Base-by-base conservation (phyloP, 2,113 vertebrate species). In the Aspiorhynchus laticeps region DNA sequence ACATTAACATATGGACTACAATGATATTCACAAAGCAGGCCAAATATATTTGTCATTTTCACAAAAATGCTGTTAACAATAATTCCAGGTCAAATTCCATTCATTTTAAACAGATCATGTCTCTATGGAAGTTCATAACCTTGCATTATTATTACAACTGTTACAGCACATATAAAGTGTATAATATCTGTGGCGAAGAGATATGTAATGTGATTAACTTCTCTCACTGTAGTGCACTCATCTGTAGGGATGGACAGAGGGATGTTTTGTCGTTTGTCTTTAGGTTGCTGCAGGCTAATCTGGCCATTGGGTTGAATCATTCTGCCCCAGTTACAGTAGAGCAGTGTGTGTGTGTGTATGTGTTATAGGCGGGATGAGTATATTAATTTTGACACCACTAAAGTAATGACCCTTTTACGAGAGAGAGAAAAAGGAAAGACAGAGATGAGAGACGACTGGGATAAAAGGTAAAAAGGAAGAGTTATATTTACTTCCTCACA, bases 271-370 rank as follows among this genome's bases (percentile, higher is more conserved):
- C 83, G 28, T 86, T 86, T 88, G 87, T 87, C 73, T 84, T 85
- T 61, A 69, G 53, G 61, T 71, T 85, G 71, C 80, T 77, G 69
- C 76, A 71, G 88, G 90, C 86, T 84, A 82, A 87, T 82, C 79
- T 91, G 90, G 85, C 83, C 89, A 89, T 90, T 92, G 92, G 89
- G 89, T 90, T 91, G 90, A 91, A 95, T 94, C 93, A 95, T 94
- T 95, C 94, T 93, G 94, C 94, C 93, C 93, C 92, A 94, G 92
- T 94, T 94, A 92, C 89, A 91, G 87, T 92, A 90, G 86, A 87
- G 69, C 87, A 56, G 38, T 24, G 38, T 12, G 59, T 82, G 77
- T 83, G 12, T 85, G 61, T 43, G 51, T 63, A 41, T 53, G 63
- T 28, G 43, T 61, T 75, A 31, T 78, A 77, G 53, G 31, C 15